A percentile compares a stretch with the other conserved stretches of the same genome.
Evolutionary conservation across 2,888 invertebrate genomes (phyloP).

Genomic region (Cyclophora albipunctata): DNA sequence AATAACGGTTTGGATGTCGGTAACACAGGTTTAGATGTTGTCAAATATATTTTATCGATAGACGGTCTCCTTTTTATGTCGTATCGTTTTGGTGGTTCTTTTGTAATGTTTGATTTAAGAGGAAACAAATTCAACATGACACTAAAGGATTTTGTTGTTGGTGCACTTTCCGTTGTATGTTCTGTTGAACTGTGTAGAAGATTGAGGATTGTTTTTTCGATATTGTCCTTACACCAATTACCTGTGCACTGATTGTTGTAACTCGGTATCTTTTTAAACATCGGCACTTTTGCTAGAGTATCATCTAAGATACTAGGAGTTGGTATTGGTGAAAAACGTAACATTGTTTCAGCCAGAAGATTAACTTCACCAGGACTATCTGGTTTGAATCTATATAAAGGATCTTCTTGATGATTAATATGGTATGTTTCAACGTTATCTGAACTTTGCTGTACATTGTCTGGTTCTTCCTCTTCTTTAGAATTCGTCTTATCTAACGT

Average conservation of each 20-base stretch:
- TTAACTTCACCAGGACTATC: conserved; percentile 84
- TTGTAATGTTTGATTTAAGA: conserved; percentile 40
- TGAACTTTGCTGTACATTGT: conserved; percentile 27
- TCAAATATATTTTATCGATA: conserved; percentile 49
- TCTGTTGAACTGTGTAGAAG: conserved; percentile 16
- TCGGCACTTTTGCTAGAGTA: conserved; percentile 29
- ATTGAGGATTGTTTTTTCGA: conserved; percentile 9
- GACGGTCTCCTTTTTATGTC: conserved; percentile 23
- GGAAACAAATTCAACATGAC: conserved; percentile 80
- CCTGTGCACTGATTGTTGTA: conserved; percentile 34
- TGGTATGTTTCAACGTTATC: conserved; percentile 32
- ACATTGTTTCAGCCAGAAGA: conserved; percentile 75
- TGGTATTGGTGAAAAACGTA: conserved; percentile 46
- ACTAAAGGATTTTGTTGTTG: conserved; percentile 73
- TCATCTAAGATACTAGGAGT: conserved; percentile 24
- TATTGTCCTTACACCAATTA: conserved; percentile 27
- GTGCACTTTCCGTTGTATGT: conserved; percentile 19
- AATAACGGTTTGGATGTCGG: conserved; percentile 11
- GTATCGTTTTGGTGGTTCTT: conserved; percentile 30
- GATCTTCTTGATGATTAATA: conserved; percentile 70
- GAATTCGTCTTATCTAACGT: conserved; percentile 26
- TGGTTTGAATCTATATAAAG: conserved; percentile 82
- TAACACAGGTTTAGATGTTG: conserved; percentile 43
- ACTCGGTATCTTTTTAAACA: conserved; percentile 41
- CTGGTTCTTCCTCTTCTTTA: conserved; percentile 12